A percentile compares a stretch with the other conserved stretches of the same genome.
Conservation (phyloP, 1,140 invertebrate genomes). For the Meloidogyne floridensis region DNA sequence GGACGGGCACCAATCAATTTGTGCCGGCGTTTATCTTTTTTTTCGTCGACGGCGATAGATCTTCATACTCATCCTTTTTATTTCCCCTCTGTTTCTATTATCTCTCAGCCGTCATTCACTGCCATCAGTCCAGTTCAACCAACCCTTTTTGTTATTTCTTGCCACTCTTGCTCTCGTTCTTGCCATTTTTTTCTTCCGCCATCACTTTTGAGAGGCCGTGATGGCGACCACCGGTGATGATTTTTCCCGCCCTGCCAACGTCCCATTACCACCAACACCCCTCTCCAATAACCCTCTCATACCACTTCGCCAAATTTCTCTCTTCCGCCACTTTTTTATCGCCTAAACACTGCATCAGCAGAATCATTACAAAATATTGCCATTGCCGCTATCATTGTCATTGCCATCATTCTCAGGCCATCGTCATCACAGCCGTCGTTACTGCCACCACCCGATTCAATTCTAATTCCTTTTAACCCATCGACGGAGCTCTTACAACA, state of each 20-base stretch:
- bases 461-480: slow-evolving; percentile 16
- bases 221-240: background rate
- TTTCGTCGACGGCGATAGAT: background rate
- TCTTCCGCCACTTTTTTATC: background rate
- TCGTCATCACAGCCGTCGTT: background rate
- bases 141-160: background rate
- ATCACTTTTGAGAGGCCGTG: background rate
- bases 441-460: background rate
- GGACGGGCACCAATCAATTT: slow-evolving; percentile 11
- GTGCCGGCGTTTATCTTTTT: slow-evolving; percentile 22
- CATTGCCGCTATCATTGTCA: slow-evolving; percentile 17
- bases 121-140: background rate
- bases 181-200: background rate
- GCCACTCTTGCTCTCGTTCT: slow-evolving; percentile 8
- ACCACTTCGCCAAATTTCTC: slow-evolving; percentile 2
- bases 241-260: background rate
- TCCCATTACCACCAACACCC: too few relatives aligned
- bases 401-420: slow-evolving; percentile 12
- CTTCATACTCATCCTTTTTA: background rate
- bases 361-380: slow-evolving; percentile 4
- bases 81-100: background rate
- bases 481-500: background rate
- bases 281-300: background rate
- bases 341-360: background rate
- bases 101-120: background rate